phyloP scores from a whole-genome alignment of 2,797 vertebrate species.

The Lutra lutra region DNA sequence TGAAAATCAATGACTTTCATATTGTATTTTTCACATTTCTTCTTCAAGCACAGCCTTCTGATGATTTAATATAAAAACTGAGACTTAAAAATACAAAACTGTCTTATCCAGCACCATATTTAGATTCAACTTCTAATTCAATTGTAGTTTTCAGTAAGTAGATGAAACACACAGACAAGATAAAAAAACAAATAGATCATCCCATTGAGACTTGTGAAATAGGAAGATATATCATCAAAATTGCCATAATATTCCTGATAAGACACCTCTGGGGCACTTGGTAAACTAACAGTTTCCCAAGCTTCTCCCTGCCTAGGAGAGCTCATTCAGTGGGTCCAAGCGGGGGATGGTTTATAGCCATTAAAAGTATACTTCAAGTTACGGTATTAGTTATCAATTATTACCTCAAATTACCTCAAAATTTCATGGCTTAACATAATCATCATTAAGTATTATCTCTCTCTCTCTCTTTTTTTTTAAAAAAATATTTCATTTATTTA shows the following conservation, averaged over 20 bases:
- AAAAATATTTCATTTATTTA: too few relatives aligned
- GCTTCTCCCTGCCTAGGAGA: background rate
- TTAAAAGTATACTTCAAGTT: background rate
- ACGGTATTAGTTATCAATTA: background rate
- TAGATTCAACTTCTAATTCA: slow-evolving; percentile 29
- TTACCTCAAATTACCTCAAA: background rate
- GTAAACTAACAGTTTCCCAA: background rate
- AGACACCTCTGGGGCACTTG: background rate
- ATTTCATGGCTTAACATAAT: background rate
- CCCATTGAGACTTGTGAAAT: background rate
- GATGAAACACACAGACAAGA: background rate
- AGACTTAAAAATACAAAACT: slow-evolving; percentile 39
- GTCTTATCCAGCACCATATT: background rate
- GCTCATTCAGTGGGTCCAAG: background rate
- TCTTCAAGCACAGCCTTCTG: slow-evolving; percentile 2
- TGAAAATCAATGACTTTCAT: background rate
- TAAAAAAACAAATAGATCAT: background rate
- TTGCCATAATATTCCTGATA: background rate
- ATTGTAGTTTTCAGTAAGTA: background rate
- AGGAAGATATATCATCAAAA: background rate
- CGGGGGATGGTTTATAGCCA: background rate
- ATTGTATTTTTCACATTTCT: background rate
- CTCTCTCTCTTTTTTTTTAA: too few relatives aligned
- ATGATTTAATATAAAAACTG: slow-evolving; percentile 3
- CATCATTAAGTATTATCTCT: background rate